Conservation (phyloP, 2,888 invertebrate genomes). For the Calephelis perditalis region DNA sequence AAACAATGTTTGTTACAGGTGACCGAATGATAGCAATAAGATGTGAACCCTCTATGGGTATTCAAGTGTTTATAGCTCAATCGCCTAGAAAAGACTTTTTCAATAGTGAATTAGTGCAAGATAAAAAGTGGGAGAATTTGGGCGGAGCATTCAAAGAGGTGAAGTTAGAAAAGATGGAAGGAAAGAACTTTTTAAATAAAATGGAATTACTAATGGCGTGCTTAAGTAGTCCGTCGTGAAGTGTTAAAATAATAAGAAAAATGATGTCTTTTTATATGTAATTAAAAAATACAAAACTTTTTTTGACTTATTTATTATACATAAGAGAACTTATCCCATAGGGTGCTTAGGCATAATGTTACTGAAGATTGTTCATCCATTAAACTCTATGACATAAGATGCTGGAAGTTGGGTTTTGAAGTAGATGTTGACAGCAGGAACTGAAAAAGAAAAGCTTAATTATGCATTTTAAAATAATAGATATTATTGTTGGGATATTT, state of each 20-base stretch:
- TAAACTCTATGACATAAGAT: conserved; percentile 52
- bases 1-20: conserved; percentile 47
- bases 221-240: conserved; percentile 83
- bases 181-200: conserved; percentile 96
- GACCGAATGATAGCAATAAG: conserved; percentile 92
- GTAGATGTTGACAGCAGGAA: conserved; percentile 57
- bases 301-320: conserved; percentile 57
- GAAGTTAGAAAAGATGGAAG: conserved; percentile 95
- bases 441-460: conserved; percentile 39
- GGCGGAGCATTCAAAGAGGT: conserved; percentile 95
- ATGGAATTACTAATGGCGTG: conserved; percentile 97
- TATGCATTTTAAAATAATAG: background rate
- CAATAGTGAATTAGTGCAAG: conserved; percentile 90
- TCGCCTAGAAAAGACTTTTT: conserved; percentile 93
- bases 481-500: too few relatives aligned
- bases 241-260: conserved; percentile 27
- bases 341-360: conserved; percentile 73
- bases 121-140: conserved; percentile 95
- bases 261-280: conserved; percentile 27
- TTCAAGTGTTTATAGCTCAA: conserved; percentile 93
- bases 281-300: conserved; percentile 41
- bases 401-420: conserved; percentile 42
- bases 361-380: conserved; percentile 74
- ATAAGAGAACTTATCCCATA: conserved; percentile 65
- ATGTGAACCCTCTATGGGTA: conserved; percentile 92